Base-by-base conservation (phyloP, 2,113 vertebrate genomes). In the Tylochromis polylepis region DNA sequence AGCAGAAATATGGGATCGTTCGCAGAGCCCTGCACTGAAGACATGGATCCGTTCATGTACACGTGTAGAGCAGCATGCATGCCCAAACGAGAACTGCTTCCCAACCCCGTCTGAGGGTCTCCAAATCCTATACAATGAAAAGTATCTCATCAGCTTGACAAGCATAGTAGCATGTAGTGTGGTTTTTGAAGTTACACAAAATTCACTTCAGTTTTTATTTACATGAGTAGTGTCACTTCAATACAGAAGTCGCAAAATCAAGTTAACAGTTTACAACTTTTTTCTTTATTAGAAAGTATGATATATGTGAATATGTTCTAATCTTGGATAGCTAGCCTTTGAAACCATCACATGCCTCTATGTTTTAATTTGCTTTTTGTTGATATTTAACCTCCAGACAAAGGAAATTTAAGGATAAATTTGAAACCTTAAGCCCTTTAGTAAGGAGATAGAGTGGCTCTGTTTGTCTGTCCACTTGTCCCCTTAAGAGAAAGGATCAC, bases 11-110 rank as follows among this genome's bases (percentile, higher is more conserved):
- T 94, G 9, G 99, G 99, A 80, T 99, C 99, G 1, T 99, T 99
- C 31, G 98, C 99, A 9, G 98, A 99, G 36, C 97, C 98, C 78
- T 97, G 97, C 1, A 99, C 98, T 3, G 97, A 96, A 14, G 98
- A 99, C 97, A 99, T 98, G 5, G 98, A 97, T 83, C 99, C 98
- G 0, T 99, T 99, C 98, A 99, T 98, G 87, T 96, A 99, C 36
- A 99, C 97, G 20, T 99, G 98, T 11, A 99, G 90, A 0, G 97
- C 96, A 1, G 99, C 98, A 14, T 99, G 99, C 96, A 99, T 96
- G 49, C 86, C 81, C 89, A 89, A 56, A 24, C 8, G 91, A 65
- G 85, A 84, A 96, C 96, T 38, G 97, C n/a, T 93, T 11, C 95
- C 96, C 83, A 97, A 90, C 2, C 97, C 98, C 0, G 98, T 97